Conservation (phyloP, 2,797 vertebrate genomes). For the Pelochelys cantorii region DNA sequence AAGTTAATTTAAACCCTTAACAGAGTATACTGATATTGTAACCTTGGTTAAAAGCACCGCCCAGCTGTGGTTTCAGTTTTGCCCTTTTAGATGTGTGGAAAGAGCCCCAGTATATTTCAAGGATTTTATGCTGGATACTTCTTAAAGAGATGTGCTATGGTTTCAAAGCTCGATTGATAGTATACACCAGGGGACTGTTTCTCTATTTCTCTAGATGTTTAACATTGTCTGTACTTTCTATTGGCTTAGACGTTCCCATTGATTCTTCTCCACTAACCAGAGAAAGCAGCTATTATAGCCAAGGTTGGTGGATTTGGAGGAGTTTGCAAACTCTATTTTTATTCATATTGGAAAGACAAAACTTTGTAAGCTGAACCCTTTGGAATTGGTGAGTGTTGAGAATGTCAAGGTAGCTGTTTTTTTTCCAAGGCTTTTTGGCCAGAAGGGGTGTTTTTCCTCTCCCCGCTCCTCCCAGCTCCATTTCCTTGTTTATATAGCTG, state of each 20-base stretch:
- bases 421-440: not conserved
- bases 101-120: slow-evolving; percentile 54
- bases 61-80: slow-evolving; percentile 65
- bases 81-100: slow-evolving; percentile 64
- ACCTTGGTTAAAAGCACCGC: slow-evolving; percentile 74
- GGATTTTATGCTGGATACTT: slow-evolving; percentile 69
- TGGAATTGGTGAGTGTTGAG: not conserved
- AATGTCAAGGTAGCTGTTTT: not conserved
- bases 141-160: slow-evolving; percentile 60
- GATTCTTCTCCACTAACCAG: slow-evolving; percentile 37
- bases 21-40: slow-evolving; percentile 75
- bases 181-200: slow-evolving; percentile 31
- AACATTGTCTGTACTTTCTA: slow-evolving; percentile 34
- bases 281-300: slow-evolving; percentile 2
- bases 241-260: slow-evolving; percentile 30
- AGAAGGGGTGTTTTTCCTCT: not conserved
- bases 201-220: slow-evolving; percentile 59
- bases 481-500: not conserved
- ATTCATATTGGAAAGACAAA: not conserved
- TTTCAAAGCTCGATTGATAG: slow-evolving; percentile 71
- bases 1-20: slow-evolving; percentile 91
- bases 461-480: not conserved
- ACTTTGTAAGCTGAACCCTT: not conserved
- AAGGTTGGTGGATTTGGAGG: not conserved
- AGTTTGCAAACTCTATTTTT: not conserved